Evolutionary conservation across 2,888 invertebrate species (phyloP).

Genomic region (Chloroclysta siterata): DNA sequence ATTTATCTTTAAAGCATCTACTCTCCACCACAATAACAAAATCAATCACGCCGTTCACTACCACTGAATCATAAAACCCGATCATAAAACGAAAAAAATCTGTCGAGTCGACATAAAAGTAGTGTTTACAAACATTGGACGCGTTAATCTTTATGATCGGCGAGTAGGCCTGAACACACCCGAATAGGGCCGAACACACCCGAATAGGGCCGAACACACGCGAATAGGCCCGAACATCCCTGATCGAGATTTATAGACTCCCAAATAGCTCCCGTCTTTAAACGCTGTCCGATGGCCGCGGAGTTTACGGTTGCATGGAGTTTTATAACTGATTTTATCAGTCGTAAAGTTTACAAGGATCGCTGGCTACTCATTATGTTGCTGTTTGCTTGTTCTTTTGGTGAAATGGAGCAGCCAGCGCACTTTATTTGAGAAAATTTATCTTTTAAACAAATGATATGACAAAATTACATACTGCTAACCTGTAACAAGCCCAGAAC

Average conservation of each 20-base stretch:
- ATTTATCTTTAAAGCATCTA: background rate
- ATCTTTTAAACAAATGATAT: too few species aligned
- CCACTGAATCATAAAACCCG: slow-evolving; percentile 55
- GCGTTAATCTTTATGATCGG: slow-evolving; percentile 76
- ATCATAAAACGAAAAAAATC: slow-evolving; percentile 57
- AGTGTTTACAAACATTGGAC: slow-evolving; percentile 77
- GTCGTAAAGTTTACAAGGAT: slow-evolving; percentile 79
- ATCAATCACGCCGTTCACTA: slow-evolving; percentile 25
- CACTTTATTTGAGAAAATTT: too few species aligned
- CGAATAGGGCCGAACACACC: slow-evolving; percentile 63
- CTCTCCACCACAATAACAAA: slow-evolving; percentile 11
- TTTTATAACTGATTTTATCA: slow-evolving; percentile 83
- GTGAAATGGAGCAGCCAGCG: background rate
- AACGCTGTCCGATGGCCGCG: slow-evolving; percentile 56
- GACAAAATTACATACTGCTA: background rate
- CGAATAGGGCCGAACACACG: slow-evolving; percentile 63
- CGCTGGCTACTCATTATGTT: slow-evolving; percentile 67
- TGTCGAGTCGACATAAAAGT: slow-evolving; percentile 70
- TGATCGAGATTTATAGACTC: slow-evolving; percentile 76
- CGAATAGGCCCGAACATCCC: slow-evolving; percentile 65
- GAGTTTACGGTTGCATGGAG: slow-evolving; percentile 76
- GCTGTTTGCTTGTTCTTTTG: slow-evolving; percentile 19
- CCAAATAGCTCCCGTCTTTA: slow-evolving; percentile 76
- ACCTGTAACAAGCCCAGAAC: too few species aligned
- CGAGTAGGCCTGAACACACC: slow-evolving; percentile 62